phyloP scores from a whole-genome alignment of 2,888 invertebrate species.

The Prosapia bicincta region DNA sequence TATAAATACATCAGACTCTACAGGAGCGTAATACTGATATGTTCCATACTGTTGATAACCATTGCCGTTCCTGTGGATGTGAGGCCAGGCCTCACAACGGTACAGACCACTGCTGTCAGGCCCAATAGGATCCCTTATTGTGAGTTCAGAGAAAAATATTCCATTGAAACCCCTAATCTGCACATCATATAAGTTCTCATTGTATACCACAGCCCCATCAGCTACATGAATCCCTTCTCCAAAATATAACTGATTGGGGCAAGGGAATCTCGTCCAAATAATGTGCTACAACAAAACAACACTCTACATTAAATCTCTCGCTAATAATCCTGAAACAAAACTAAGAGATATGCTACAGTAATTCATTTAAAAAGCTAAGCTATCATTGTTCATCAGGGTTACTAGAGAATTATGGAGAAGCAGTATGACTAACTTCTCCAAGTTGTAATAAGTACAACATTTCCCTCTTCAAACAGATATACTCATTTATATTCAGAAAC shows the following conservation, averaged over 20 bases:
- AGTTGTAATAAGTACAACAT: too few species aligned
- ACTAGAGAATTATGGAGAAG: too few species aligned
- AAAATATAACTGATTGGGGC: slow-evolving; percentile 18
- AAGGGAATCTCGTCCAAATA: slow-evolving; percentile 6
- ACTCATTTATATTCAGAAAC: too few species aligned
- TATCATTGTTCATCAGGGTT: too few species aligned
- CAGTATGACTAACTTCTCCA: too few species aligned
- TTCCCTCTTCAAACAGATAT: too few species aligned
- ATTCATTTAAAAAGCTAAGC: too few species aligned
- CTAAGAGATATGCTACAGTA: too few species aligned
- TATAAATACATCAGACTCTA: slow-evolving; percentile 19
- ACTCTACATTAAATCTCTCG: not conserved
- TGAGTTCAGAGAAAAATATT: slow-evolving; percentile 8
- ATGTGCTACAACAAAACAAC: not conserved
- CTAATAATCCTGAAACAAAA: too few species aligned
- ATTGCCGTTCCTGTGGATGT: not conserved
- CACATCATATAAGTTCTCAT: slow-evolving; percentile 9
- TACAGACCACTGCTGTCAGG: slow-evolving; percentile 11
- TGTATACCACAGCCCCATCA: slow-evolving; percentile 4
- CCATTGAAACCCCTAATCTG: slow-evolving; percentile 13
- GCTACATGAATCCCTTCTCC: slow-evolving; percentile 11
- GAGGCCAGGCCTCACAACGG: slow-evolving; percentile 13
- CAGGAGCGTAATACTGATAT: slow-evolving; percentile 9
- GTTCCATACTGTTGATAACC: slow-evolving; percentile 4
- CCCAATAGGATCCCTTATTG: slow-evolving; percentile 2